phyloP scores from a whole-genome alignment of 2,113 vertebrate genomes.

The Salvator merianae region DNA sequence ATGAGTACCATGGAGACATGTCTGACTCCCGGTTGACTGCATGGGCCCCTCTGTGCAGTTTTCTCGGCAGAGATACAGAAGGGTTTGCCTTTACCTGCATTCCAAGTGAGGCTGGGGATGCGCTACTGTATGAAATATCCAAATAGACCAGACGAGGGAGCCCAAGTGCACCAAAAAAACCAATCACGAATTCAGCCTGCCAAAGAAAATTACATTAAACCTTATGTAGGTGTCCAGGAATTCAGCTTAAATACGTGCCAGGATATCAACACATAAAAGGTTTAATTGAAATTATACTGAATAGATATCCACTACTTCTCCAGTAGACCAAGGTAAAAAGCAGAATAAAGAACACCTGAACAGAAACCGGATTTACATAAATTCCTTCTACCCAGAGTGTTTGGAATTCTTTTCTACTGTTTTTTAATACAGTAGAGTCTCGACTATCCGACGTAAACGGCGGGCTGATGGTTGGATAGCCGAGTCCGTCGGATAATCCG shows the following conservation, averaged over 20 bases:
- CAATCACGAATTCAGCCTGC: not conserved
- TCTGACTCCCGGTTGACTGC: too few relatives aligned
- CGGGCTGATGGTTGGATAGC: too few relatives aligned
- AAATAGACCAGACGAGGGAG: slow-evolving; percentile 52
- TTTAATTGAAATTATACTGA: not conserved
- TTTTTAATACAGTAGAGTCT: too few relatives aligned
- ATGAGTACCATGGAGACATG: too few relatives aligned
- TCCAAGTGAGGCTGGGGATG: too few relatives aligned
- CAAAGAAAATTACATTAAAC: not conserved
- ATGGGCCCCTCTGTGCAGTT: too few relatives aligned
- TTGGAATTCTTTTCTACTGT: not conserved
- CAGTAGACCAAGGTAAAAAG: slow-evolving; percentile 1
- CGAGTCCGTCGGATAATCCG: too few relatives aligned
- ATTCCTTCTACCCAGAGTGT: not conserved
- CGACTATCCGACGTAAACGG: too few relatives aligned
- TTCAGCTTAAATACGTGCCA: not conserved
- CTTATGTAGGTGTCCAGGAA: not conserved
- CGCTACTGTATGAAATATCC: not conserved
- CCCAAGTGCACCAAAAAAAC: slow-evolving; percentile 28
- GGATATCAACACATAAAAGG: not conserved
- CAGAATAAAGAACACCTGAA: not conserved
- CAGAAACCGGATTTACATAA: too few relatives aligned
- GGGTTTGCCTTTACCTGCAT: too few relatives aligned
- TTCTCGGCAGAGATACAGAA: too few relatives aligned
- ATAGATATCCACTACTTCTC: not conserved